These are phyloP conservation scores for Halcyon leucocephala DNA, from an alignment of 2,797 vertebrate species.

Conservation along the genomic window DNA sequence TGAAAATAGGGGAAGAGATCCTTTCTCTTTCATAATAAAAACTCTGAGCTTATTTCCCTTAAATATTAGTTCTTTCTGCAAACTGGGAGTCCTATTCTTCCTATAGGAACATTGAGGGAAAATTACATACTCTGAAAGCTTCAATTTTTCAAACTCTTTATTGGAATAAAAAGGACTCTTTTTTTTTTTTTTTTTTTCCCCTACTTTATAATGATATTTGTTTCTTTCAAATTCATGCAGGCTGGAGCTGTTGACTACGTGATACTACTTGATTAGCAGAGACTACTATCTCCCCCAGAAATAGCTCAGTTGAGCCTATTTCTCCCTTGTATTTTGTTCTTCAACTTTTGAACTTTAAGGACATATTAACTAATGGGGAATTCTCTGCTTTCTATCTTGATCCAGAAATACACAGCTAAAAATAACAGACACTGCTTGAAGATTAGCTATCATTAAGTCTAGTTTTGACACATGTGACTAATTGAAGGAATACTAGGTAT, in stretches of 20 bases:
- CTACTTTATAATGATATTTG: neutral
- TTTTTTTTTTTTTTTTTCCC: neutral
- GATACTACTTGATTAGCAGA: neutral
- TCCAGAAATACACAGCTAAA: slow-evolving; percentile 43
- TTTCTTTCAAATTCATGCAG: neutral
- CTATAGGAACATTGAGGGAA: neutral
- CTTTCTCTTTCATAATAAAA: neutral
- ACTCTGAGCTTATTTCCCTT: neutral
- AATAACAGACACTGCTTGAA: slow-evolving; percentile 18
- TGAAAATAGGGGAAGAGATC: neutral
- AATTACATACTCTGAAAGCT: neutral
- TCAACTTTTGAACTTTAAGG: neutral
- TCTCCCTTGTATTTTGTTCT: neutral
- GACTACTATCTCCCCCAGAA: neutral
- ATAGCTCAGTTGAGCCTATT: neutral
- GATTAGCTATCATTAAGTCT: slow-evolving; percentile 38
- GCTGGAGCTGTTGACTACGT: neutral
- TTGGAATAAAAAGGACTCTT: neutral
- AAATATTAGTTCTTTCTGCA: neutral
- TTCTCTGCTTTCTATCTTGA: slow-evolving; percentile 23
- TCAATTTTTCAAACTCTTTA: neutral
- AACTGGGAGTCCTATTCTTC: neutral
- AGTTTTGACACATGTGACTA: slow-evolving; percentile 36
- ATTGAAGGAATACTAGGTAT: slow-evolving; percentile 30
- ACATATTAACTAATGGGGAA: slow-evolving; percentile 12